Evolutionary conservation across 1,140 invertebrate genomes (phyloP).

Genomic region (Aethina tumida): DNA sequence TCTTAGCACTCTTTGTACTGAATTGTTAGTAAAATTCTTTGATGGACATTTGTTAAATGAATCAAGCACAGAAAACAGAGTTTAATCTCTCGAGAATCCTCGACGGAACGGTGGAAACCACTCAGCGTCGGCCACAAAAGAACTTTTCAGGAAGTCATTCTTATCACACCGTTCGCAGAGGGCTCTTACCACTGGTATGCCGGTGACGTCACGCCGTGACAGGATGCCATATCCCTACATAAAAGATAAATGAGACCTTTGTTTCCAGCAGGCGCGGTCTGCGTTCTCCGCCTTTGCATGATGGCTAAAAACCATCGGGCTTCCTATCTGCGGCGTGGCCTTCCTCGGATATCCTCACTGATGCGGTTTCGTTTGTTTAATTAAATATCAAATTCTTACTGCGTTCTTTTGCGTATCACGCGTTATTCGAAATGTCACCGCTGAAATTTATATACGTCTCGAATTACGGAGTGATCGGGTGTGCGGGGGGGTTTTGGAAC

Average conservation of each 20-base stretch:
- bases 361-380: not conserved
- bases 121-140: conserved; percentile 10
- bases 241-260: conserved; percentile 3
- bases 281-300: not conserved
- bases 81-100: conserved; percentile 13
- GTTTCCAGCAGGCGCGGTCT: conserved; percentile 2
- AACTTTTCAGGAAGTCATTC: conserved; percentile 15
- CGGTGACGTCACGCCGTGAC: conserved; percentile 1
- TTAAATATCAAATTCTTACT: not conserved
- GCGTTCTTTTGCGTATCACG: no score
- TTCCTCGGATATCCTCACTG: not conserved
- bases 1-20: no score
- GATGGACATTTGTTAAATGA: no score
- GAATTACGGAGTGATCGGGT: no score
- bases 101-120: conserved; percentile 10
- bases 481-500: no score
- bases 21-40: no score
- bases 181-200: not conserved
- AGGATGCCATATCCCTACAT: conserved; percentile 2
- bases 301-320: not conserved
- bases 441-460: no score
- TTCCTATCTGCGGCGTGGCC: not conserved
- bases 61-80: conserved; percentile 3
- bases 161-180: conserved; percentile 9
- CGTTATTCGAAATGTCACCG: no score